These are phyloP conservation scores for Hylaeus anthracinus DNA, from an alignment of 1,140 invertebrate genomes.

Conservation along the genomic window DNA sequence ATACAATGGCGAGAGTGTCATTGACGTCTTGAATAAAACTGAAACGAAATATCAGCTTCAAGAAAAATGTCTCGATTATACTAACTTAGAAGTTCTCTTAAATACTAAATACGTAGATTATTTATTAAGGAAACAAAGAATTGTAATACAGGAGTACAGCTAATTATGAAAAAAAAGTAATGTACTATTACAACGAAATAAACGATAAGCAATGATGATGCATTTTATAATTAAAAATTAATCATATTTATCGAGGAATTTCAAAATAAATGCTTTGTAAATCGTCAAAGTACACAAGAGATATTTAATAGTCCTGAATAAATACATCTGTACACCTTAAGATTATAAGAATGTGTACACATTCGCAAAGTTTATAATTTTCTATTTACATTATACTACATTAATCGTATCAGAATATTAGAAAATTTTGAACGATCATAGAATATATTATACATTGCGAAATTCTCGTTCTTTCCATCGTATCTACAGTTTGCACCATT, in stretches of 20 bases:
- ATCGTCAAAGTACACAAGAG: slow-evolving; percentile 52
- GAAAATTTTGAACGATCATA: slow-evolving; percentile 46
- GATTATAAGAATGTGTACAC: slow-evolving; percentile 40
- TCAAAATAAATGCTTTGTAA: slow-evolving; percentile 50
- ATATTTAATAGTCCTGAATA: slow-evolving; percentile 59
- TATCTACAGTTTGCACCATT: slow-evolving; percentile 32
- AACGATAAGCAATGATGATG: slow-evolving; percentile 3
- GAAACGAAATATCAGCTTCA: slow-evolving; percentile 47
- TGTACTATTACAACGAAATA: slow-evolving; percentile 27
- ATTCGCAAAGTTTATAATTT: slow-evolving; percentile 48
- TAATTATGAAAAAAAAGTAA: slow-evolving; percentile 16
- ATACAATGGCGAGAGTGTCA: background rate
- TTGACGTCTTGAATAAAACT: slow-evolving; percentile 11
- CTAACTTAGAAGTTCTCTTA: slow-evolving; percentile 54
- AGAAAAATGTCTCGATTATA: slow-evolving; percentile 38
- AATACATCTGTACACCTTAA: slow-evolving; percentile 64
- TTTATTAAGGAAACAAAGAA: slow-evolving; percentile 57
- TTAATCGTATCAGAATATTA: slow-evolving; percentile 42
- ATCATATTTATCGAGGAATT: slow-evolving; percentile 17
- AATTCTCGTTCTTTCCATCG: slow-evolving; percentile 6
- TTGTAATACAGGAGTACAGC: slow-evolving; percentile 44
- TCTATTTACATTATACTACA: slow-evolving; percentile 59
- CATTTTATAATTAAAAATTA: slow-evolving; percentile 10
- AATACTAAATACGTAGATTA: slow-evolving; percentile 61
- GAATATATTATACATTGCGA: slow-evolving; percentile 35